These are phyloP conservation scores for Panzeria rudis DNA, from an alignment of 2,888 invertebrate species.

Conservation along the genomic window DNA sequence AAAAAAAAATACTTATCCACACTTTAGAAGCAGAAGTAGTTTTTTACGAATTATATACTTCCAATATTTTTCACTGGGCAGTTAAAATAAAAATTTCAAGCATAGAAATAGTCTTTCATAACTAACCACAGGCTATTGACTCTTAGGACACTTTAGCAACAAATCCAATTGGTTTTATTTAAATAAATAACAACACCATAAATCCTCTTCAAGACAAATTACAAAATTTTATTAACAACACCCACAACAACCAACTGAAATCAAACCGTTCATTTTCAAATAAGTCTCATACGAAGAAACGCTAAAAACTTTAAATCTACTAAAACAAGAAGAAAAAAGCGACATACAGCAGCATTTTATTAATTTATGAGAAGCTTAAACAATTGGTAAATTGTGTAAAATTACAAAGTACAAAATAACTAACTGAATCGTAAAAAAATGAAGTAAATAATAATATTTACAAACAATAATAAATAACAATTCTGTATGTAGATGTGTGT, in stretches of 20 bases:
- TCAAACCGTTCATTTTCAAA: conserved; percentile 59
- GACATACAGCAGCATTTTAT: conserved; percentile 70
- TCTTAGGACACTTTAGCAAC: conserved; percentile 23
- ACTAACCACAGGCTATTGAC: conserved; percentile 4
- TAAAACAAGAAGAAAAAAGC: conserved; percentile 8
- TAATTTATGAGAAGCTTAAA: conserved; percentile 72
- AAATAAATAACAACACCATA: conserved; percentile 35
- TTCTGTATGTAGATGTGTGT: conserved; percentile 59
- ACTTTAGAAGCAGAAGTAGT: too few relatives aligned
- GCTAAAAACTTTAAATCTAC: conserved; percentile 19
- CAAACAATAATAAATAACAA: conserved; percentile 70
- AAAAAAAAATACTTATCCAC: too few relatives aligned
- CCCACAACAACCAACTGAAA: conserved; percentile 60
- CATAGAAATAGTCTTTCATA: not conserved
- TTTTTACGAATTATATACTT: too few relatives aligned
- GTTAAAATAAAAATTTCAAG: not conserved
- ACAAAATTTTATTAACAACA: conserved; percentile 64
- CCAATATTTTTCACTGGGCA: too few relatives aligned
- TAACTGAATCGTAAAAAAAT: conserved; percentile 20
- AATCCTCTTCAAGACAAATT: conserved; percentile 72
- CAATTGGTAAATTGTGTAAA: conserved; percentile 71
- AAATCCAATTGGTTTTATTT: conserved; percentile 58
- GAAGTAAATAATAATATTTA: conserved; percentile 49
- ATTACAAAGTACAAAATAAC: conserved; percentile 57
- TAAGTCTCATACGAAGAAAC: conserved; percentile 51